phyloP scores from a whole-genome alignment of 2,888 invertebrate species.

The Tortricodes alternella region DNA sequence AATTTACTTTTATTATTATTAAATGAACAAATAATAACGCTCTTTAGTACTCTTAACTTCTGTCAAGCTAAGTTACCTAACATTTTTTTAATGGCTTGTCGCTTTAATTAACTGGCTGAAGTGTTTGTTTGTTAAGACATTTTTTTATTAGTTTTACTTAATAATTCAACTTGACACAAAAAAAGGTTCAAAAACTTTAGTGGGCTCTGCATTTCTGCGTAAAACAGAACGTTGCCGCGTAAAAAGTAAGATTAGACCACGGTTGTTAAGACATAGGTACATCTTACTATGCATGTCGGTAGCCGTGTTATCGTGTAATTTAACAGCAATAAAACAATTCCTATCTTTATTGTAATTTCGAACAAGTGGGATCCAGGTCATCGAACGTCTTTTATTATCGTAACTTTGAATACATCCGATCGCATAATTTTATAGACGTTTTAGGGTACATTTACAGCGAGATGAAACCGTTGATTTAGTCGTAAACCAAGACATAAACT shows the following conservation, averaged over 20 bases:
- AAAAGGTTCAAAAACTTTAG: too few species aligned
- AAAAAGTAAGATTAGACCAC: not conserved
- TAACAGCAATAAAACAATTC: constrained; percentile 26
- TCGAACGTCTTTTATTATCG: constrained; percentile 50
- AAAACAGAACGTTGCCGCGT: not conserved
- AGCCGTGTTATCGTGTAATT: constrained; percentile 22
- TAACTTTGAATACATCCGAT: constrained; percentile 56
- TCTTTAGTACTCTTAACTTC: too few species aligned
- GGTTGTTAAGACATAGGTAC: not conserved
- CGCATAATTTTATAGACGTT: constrained; percentile 67
- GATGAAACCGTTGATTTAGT: constrained; percentile 73
- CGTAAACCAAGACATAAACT: constrained; percentile 67
- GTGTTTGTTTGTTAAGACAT: too few species aligned
- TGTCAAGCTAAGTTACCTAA: not conserved
- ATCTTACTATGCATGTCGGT: constrained; percentile 1
- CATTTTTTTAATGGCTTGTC: not conserved
- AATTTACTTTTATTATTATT: too few species aligned
- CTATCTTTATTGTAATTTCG: constrained; percentile 28
- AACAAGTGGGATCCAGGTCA: constrained; percentile 25
- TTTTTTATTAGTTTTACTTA: too few species aligned
- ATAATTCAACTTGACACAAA: too few species aligned
- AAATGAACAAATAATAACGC: too few species aligned
- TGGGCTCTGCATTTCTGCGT: too few species aligned
- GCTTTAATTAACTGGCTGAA: too few species aligned
- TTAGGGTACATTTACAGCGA: constrained; percentile 67